Percentiles rank a stretch among this genome's conserved stretches.
These are phyloP conservation scores for Hemicentrotus pulcherrimus DNA, from an alignment of 35 echinoderm and acorn worm species.

Conservation along the genomic window DNA sequence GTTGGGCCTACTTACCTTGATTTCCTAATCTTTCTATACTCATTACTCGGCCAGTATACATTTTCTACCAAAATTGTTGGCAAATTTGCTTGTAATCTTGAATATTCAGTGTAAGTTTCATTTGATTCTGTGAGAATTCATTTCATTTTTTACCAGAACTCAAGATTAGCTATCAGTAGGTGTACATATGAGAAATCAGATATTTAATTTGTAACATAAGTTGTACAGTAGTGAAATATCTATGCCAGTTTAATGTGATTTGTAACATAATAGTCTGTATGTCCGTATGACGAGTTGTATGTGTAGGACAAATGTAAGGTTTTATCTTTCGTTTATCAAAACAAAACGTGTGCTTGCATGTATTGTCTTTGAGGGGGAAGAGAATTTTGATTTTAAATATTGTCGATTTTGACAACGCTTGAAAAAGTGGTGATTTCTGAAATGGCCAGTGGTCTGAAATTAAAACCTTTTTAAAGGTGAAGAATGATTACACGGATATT, in stretches of 20 bases:
- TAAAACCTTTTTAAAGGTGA: not conserved
- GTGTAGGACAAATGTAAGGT: not conserved
- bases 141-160: no score
- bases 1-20: no score
- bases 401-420: not conserved
- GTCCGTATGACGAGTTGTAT: no score
- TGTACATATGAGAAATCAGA: not conserved
- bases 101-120: no score
- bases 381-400: not conserved
- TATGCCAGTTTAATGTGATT: not conserved
- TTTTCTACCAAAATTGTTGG: no score
- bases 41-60: no score
- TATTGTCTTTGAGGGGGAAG: not conserved
- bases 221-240: not conserved
- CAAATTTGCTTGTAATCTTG: no score
- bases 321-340: not conserved
- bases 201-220: conserved; percentile 15
- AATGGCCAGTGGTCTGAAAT: conserved; percentile 45
- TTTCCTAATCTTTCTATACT: no score
- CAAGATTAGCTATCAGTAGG: no score
- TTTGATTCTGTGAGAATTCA: no score
- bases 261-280: not conserved
- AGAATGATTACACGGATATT: not conserved
- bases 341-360: not conserved
- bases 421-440: conserved; percentile 24